Evolutionary conservation across 1,140 invertebrate genomes (phyloP), one percentile per base, ranked within the genome.

Genomic region (Hyphantria cunea): DNA sequence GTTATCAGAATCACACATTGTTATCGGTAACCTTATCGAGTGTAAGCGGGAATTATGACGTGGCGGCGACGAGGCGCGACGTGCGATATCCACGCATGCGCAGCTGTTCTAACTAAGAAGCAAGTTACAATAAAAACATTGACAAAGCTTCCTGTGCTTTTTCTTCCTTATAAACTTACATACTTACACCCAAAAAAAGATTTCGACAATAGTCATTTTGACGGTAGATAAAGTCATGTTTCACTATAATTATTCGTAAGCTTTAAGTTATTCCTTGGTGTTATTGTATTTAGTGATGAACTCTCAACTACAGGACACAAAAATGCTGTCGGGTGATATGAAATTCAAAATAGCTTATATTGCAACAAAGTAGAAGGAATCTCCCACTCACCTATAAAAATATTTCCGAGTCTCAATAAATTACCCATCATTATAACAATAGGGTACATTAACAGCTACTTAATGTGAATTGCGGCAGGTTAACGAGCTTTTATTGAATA

Each of bases 1-100:
- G 2, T 44, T 44, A 44, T 44, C 34, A 37, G 34, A 13, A 44
- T 44, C 45, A 56, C 41, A 31, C 31, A 32, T 10, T 9, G 0
- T 34, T 55, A 55, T 55, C 42, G 11, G 50, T 34, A 31, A 54
- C 41, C 53, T 44, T 37, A 32, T 51, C n/a, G 31, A 25, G 42
- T 15, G 33, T 49, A 34, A 49, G 47, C 34, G 42, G 14, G 52
- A 25, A 41, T 41, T 11, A 45, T 55, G 52, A 55, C 52, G 41
- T 37, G 52, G 14, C 39, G 34, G n/a, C 41, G 33, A 48, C 50
- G 67, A 25, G 14, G 17, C 25, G n/a, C 41, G 33, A 48, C 50
- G 67, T 68, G 60, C 65, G 39, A 53, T 67, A 67, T 66, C 63
- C 63, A 39, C 58, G 61, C 52, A 49, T 34, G 45, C 63, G 61